Percentiles rank a stretch among this genome's conserved stretches.
Evolutionary conservation across 2,797 vertebrate species (phyloP).

Genomic region (Chrosomus eos): DNA sequence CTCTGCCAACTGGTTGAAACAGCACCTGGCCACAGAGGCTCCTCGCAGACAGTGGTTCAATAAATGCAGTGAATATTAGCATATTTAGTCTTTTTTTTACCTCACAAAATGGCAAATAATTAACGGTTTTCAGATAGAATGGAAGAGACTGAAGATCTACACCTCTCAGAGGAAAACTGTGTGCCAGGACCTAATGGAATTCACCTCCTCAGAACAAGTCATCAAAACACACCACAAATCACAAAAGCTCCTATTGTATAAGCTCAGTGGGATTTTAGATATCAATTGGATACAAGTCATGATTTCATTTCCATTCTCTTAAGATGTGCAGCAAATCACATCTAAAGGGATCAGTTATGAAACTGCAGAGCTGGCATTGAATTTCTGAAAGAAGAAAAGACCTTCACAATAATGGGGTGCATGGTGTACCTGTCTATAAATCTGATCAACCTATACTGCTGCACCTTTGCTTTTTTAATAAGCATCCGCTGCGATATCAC

Average conservation of each 20-base stretch:
- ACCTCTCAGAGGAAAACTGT: conserved; percentile 39
- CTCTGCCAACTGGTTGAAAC: conserved; percentile 38
- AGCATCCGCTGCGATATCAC: conserved; percentile 7
- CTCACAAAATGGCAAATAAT: conserved; percentile 40
- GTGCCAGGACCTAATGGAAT: conserved; percentile 55
- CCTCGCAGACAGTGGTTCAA: background rate
- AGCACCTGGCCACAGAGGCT: background rate
- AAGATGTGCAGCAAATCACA: conserved; percentile 54
- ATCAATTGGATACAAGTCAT: conserved; percentile 61
- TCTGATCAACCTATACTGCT: background rate
- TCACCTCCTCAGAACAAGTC: conserved; percentile 58
- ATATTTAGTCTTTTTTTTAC: conserved; percentile 35
- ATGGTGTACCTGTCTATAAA: background rate
- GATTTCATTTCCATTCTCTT: conserved; percentile 69
- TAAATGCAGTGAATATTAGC: conserved; percentile 49
- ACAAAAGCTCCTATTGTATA: conserved; percentile 55
- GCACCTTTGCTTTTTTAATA: conserved; percentile 36
- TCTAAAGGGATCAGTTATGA: conserved; percentile 36
- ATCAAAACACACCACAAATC: conserved; percentile 58
- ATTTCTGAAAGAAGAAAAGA: background rate
- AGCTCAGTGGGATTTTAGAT: conserved; percentile 53
- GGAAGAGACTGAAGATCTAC: conserved; percentile 36
- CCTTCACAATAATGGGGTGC: background rate
- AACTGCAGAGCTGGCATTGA: background rate
- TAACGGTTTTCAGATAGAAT: conserved; percentile 28